Percentiles rank a stretch among this genome's conserved stretches.
Evolutionary conservation across 2,888 invertebrate genomes (phyloP).

Genomic region (Brachypalpus laphriformis): DNA sequence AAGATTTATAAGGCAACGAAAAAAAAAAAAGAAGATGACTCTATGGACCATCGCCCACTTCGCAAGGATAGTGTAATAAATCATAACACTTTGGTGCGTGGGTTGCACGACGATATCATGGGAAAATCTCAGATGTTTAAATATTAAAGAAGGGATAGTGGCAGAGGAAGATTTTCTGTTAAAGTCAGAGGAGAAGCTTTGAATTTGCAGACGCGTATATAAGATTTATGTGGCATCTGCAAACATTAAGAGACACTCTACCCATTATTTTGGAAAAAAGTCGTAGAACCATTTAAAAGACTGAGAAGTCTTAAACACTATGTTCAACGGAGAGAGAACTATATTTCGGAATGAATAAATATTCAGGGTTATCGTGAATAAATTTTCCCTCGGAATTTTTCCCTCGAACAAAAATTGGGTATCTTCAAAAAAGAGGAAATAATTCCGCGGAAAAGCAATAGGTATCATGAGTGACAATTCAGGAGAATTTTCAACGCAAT

Average conservation of each 20-base stretch:
- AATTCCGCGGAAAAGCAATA: too few relatives aligned
- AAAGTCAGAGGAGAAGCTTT: not conserved
- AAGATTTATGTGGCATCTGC: constrained; percentile 11
- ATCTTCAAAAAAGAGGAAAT: too few relatives aligned
- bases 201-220: not conserved
- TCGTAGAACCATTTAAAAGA: too few relatives aligned
- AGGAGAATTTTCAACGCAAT: too few relatives aligned
- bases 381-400: too few relatives aligned
- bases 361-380: too few relatives aligned
- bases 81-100: constrained; percentile 55
- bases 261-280: too few relatives aligned
- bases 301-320: too few relatives aligned
- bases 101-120: not conserved
- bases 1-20: constrained; percentile 57
- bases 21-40: constrained; percentile 23
- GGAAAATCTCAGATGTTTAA: constrained; percentile 22
- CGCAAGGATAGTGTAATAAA: constrained; percentile 49
- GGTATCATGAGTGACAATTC: too few relatives aligned
- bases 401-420: too few relatives aligned
- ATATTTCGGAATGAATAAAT: too few relatives aligned
- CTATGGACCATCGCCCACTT: not conserved
- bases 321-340: too few relatives aligned
- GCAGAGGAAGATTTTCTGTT: not conserved
- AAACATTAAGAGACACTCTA: not conserved
- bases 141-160: not conserved